Percentiles rank a stretch among this genome's conserved stretches.
phyloP scores from a whole-genome alignment of 2,888 invertebrate species.

The Pterostichus madidus region DNA sequence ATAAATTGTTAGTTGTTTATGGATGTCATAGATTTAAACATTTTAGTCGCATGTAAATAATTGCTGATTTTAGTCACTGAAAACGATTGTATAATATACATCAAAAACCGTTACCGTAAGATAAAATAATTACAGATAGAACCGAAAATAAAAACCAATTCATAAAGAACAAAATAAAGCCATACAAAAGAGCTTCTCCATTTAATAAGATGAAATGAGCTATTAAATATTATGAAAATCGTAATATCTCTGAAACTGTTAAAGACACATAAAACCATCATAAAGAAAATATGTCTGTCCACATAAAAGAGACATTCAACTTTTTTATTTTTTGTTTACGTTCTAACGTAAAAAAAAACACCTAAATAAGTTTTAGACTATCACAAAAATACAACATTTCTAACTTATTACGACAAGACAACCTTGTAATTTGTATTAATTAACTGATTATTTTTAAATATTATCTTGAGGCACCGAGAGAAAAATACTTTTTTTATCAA shows the following conservation, averaged over 20 bases:
- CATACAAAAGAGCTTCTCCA: background rate
- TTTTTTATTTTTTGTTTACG: conserved; percentile 13
- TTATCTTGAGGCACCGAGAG: background rate
- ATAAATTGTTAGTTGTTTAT: no score
- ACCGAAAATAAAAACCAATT: background rate
- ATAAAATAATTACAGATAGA: no score
- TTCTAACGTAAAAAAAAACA: conserved; percentile 13
- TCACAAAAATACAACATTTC: conserved; percentile 8
- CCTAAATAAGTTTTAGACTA: conserved; percentile 14
- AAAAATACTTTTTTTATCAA: conserved; percentile 10
- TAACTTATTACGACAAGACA: background rate
- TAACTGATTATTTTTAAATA: conserved; percentile 24
- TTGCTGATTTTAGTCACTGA: no score
- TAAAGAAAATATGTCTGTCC: conserved; percentile 14
- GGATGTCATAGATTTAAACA: no score
- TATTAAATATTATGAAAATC: conserved; percentile 36
- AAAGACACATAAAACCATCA: conserved; percentile 16
- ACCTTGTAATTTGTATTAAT: conserved; percentile 11
- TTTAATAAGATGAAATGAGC: conserved; percentile 7
- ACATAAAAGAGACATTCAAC: conserved; percentile 23
- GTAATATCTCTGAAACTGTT: conserved; percentile 38
- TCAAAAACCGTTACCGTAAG: no score
- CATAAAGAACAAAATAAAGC: background rate
- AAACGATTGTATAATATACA: no score
- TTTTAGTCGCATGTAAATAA: no score